Evolutionary conservation across 2,888 invertebrate species (phyloP), one percentile per base, ranked within the genome.

Genomic region (Globia sparganii): DNA sequence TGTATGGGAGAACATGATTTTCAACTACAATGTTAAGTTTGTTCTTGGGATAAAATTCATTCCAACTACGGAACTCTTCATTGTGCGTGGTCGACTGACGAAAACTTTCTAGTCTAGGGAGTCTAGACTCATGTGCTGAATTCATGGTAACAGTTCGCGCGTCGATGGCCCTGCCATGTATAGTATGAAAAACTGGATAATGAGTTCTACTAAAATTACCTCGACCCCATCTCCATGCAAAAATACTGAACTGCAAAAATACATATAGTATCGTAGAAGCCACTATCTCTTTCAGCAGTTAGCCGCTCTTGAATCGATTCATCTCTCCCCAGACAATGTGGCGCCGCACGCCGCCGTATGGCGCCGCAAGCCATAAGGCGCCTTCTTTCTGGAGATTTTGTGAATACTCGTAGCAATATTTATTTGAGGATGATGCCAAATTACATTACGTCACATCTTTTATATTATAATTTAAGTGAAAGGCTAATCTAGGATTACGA

Each of bases 321-420:
- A 25, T 40, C 28, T 49, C 70, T 58, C 2, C 59, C 49, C 67
- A 86, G 85, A 82, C 79, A 69, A 28, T 34, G 15, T 68, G 84
- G 80, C 78, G 81, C 68, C 74, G 0, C 6, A 53, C 59, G 58
- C 53, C 75, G n/a, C n/a, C n/a, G n/a, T n/a, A n/a, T 68, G 84
- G 80, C 78, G 81, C 68, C 74, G 0, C 6, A 53, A 62, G 58
- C 53, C 75, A 53, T 53, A 64, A 61, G 37, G 53, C 62, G 64
- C 43, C 43, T 34, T 34, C 59, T 34, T 43, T n/a, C 25, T 49
- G 13, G 15, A 46, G n/a, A 9, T 37, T 46, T 64, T 58, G 31
- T 37, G 61, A 40, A 59, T 49, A n/a, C n/a, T n/a, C n/a, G n/a
- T n/a, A 66, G 40, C 13, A 28, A 56, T 59, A 70, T 43, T 58